Base-by-base conservation (phyloP, 2,113 vertebrate species). In the Bubo bubo region DNA sequence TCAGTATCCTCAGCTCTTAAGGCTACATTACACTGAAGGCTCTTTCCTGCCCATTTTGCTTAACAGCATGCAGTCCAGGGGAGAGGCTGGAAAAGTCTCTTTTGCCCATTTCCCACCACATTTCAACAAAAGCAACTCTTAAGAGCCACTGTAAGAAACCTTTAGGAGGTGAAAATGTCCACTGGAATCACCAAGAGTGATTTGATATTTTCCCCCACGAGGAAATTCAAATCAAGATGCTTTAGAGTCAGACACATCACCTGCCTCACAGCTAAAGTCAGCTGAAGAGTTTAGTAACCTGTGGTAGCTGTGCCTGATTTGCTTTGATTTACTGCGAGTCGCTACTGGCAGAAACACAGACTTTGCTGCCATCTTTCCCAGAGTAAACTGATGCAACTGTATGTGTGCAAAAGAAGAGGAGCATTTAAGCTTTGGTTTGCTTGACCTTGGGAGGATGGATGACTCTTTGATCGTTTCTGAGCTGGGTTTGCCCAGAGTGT, bases 21-120 rank as follows among this genome's bases (percentile, higher is more conserved):
- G 82, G 60, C 62, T 30, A 1, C 16, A 0, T 64, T 8, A 5
- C 26, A 10, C 53, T 1, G 0, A 56, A 39, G 55, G 35, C 4
- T 15, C 7, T 45, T 39, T 39, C 58, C 79, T 86, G 43, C 88
- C 49, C 19, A 0, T 71, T 86, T 59, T 21, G 17, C 18, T 55
- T 68, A 53, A 14, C 58, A 43, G 32, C 35, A 5, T 8, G 41
- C 5, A 22, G 43, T 24, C 12, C 35, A 32, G 30, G 32, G 21
- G 11, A 83, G 50, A 43, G 45, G 72, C 55, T 70, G 68, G 41
- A 11, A 70, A 67, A 74, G 53, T 10, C 39, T 52, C 21, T 53
- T 63, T 49, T 66, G 35, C 68, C 75, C 6, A 1, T 62, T 76
- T 76, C 52, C 66, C 39, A 58, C 37, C 59, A 11, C 19, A 8